Evolutionary conservation across 2,113 vertebrate genomes (phyloP), one percentile per base, ranked within the genome.

Genomic region (Scomber scombrus): DNA sequence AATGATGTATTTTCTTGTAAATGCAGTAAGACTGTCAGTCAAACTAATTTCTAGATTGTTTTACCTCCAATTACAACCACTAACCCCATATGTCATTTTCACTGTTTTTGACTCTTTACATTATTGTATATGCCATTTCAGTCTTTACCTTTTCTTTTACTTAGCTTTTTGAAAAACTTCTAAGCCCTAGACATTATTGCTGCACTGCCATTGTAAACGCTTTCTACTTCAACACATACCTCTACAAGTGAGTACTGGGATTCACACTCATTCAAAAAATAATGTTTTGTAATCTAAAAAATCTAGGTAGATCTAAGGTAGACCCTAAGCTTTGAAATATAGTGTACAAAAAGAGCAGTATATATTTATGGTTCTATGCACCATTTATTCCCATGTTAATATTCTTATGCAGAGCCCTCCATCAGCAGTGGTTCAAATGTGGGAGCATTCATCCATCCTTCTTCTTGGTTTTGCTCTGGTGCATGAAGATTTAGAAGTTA

Each of bases 1-100:
- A 8, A 7, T 84, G 49, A 82, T 54, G 34, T 63, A 70, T 85
- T 85, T 75, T 82, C 73, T 62, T 66, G 71, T 74, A 68, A 85
- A 57, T 56, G 62, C 49, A 81, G 40, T 18, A 18, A 40, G 51
- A 77, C 77, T 80, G 66, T 82, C 50, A 8, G 71, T 84, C 46
- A 81, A 75, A 72, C 49, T 61, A 29, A 76, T 71, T 72, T 77
- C 57, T 63, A 69, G 63, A 78, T 60, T 65, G 15, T 73, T 88
- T 63, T 52, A 72, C 80, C 63, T 78, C 54, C 47, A 68, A 43
- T 88, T 70, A 80, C 57, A 87, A 78, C 63, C 55, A 51, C 62
- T 47, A 60, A 75, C 49, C 43, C 18, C 18, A 76, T 72, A 16
- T 82, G 50, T 69, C 65, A 67, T 84, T 66, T 56, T 76, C 89